phyloP scores from a whole-genome alignment of 1,140 invertebrate species.

The Sitophilus oryzae region DNA sequence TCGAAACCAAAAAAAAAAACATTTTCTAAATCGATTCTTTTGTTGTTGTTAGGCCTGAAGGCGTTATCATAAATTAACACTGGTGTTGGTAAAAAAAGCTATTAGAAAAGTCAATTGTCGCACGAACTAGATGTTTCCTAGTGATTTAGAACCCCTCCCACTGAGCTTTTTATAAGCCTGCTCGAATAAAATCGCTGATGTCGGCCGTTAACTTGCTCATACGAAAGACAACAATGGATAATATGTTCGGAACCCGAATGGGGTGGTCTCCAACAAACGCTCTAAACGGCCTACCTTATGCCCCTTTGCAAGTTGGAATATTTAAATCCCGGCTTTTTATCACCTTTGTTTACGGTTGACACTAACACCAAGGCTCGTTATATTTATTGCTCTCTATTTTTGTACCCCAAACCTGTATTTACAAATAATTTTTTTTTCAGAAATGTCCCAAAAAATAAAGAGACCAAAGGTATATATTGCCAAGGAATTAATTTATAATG shows the following conservation, averaged over 20 bases:
- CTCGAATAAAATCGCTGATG: conserved; percentile 26
- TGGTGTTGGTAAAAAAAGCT: conserved; percentile 9
- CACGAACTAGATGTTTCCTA: conserved; percentile 18
- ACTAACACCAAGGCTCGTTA: neutral
- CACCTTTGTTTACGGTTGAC: conserved; percentile 8
- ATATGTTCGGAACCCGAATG: conserved; percentile 27
- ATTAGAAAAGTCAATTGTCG: conserved; percentile 13
- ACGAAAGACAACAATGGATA: conserved; percentile 30
- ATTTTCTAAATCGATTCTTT: too few species aligned
- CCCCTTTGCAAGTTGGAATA: conserved; percentile 4
- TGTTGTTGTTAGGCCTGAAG: too few species aligned
- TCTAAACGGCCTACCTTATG: conserved; percentile 25
- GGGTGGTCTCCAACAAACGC: conserved; percentile 28
- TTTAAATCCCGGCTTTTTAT: conserved; percentile 17
- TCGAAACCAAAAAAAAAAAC: too few species aligned
- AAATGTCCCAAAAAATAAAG: too few species aligned
- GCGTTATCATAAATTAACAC: too few species aligned
- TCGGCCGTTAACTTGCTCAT: conserved; percentile 28
- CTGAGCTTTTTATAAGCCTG: conserved; percentile 18
- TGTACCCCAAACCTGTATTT: too few species aligned
- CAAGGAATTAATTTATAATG: too few species aligned
- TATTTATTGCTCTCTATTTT: conserved; percentile 6
- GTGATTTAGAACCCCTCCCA: conserved; percentile 21
- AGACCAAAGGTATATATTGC: too few species aligned
- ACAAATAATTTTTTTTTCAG: too few species aligned